A percentile compares a stretch with the other conserved stretches of the same genome.
Evolutionary conservation across 2,888 invertebrate genomes (phyloP).

Genomic region (Drosophila trichaetosa): DNA sequence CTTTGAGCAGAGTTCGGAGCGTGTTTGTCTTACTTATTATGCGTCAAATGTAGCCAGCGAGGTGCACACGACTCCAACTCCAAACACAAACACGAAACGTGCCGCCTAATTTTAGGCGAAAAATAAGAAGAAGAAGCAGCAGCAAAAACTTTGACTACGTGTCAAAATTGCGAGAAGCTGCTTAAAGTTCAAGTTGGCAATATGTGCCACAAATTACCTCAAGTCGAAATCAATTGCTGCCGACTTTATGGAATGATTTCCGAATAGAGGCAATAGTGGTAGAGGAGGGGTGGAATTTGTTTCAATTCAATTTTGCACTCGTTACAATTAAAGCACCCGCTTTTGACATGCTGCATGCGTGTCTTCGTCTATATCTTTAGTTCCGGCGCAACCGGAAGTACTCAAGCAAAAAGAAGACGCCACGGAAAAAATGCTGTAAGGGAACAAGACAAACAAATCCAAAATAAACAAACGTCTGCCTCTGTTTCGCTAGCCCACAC

Average conservation of each 20-base stretch:
- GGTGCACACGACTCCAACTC: conserved; percentile 39
- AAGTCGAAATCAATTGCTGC: conserved; percentile 53
- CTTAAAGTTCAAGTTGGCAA: conserved; percentile 50
- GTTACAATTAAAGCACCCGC: conserved; percentile 66
- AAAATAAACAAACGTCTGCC: conserved; percentile 74
- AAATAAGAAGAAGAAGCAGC: conserved; percentile 5
- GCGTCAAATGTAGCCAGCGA: conserved; percentile 61
- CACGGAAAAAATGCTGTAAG: conserved; percentile 36
- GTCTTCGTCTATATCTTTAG: conserved; percentile 47
- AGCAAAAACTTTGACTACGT: conserved; percentile 42
- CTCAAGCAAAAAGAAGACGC: conserved; percentile 60
- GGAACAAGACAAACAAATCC: conserved; percentile 77
- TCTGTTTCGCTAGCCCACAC: not conserved
- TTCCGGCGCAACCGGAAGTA: conserved; percentile 76
- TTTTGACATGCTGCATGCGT: conserved; percentile 46
- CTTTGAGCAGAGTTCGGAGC: conserved; percentile 5
- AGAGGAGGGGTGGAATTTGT: not conserved
- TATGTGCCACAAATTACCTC: conserved; percentile 46
- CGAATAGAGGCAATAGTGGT: not conserved
- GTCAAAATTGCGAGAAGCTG: conserved; percentile 51
- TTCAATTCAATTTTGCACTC: conserved; percentile 72
- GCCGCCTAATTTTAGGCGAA: conserved; percentile 67
- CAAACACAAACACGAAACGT: conserved; percentile 53
- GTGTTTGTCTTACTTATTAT: conserved; percentile 69
- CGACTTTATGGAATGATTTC: conserved; percentile 7